Percentiles rank a stretch among this genome's conserved stretches.
These are phyloP conservation scores for Meriones unguiculatus DNA, from an alignment of 2,113 vertebrate species.

Conservation along the genomic window DNA sequence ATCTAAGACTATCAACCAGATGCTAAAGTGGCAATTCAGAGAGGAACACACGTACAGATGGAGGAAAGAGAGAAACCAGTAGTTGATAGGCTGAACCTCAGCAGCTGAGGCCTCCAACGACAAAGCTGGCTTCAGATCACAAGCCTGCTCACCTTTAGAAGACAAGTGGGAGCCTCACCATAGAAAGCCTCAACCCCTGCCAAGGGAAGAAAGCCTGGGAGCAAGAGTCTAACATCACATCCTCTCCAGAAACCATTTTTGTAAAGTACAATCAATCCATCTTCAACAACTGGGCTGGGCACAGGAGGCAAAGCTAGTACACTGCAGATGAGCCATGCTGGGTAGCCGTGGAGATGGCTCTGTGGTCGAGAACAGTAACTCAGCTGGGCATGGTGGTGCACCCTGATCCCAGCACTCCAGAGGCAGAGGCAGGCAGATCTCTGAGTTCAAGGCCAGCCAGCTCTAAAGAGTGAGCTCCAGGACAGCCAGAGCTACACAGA, in stretches of 20 bases:
- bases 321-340: not conserved
- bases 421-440: not conserved
- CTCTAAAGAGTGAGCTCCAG: not conserved
- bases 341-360: not conserved
- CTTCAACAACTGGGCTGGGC: not conserved
- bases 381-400: not conserved
- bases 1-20: not conserved
- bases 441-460: not conserved
- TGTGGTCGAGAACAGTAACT: not conserved
- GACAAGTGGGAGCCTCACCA: not conserved
- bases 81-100: not conserved
- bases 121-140: not conserved
- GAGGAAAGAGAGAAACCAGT: not conserved
- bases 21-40: not conserved
- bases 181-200: not conserved
- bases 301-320: not conserved
- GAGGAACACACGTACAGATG: fast-evolving
- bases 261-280: not conserved
- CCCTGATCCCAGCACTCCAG: not conserved
- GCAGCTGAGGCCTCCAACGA: not conserved
- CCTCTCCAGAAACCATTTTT: not conserved
- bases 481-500: not conserved
- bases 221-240: not conserved
- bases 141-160: not conserved
- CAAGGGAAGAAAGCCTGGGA: not conserved